Conservation (phyloP, 1,140 invertebrate species). For the Amphibalanus amphitrite region DNA sequence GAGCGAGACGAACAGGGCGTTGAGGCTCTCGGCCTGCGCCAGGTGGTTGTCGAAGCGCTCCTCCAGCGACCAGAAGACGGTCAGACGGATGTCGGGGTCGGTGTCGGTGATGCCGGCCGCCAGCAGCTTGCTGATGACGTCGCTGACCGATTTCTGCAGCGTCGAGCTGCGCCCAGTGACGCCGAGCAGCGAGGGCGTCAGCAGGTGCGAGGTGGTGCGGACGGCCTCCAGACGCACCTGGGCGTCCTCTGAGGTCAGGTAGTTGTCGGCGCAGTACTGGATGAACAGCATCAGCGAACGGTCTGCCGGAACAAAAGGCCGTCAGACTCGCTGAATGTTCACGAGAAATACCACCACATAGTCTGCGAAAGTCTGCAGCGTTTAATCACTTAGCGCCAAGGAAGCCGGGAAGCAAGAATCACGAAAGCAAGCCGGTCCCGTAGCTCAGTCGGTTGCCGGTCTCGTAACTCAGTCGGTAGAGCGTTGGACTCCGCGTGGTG, state of each 20-base stretch:
- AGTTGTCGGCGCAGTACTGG: constrained; percentile 42
- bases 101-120: constrained; percentile 90
- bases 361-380: too few species aligned
- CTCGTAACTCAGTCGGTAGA: too few species aligned
- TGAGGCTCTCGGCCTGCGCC: constrained; percentile 88
- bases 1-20: constrained; percentile 79
- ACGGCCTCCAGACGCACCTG: constrained; percentile 90
- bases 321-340: neutral
- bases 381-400: too few species aligned
- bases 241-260: constrained; percentile 75
- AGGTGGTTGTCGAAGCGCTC: constrained; percentile 84
- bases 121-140: constrained; percentile 75
- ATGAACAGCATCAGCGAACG: constrained; percentile 7
- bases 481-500: too few species aligned
- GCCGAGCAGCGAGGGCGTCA: constrained; percentile 11
- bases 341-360: neutral
- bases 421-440: too few species aligned
- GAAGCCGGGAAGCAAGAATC: too few species aligned
- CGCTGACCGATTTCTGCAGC: constrained; percentile 43
- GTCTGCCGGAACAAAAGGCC: neutral
- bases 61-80: constrained; percentile 83
- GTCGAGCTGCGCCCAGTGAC: constrained; percentile 7
- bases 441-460: too few species aligned
- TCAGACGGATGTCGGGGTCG: constrained; percentile 81
- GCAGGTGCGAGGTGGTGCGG: constrained; percentile 45